Evolutionary conservation across 1,140 invertebrate species (phyloP), one percentile per base, ranked within the genome.

Genomic region (Drosophila sucinea): DNA sequence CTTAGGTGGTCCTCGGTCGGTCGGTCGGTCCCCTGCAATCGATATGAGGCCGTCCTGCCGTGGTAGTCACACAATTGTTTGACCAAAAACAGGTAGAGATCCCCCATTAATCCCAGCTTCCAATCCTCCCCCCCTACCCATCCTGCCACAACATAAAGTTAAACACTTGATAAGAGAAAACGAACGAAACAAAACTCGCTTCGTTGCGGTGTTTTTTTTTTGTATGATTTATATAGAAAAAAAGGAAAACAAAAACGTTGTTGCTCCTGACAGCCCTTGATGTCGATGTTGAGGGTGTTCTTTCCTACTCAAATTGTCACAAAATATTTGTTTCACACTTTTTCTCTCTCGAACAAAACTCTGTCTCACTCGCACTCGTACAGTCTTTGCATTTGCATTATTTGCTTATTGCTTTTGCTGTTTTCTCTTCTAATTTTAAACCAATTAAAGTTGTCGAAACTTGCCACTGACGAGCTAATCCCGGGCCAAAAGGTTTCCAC

Each of bases 381-480:
- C 55, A 17, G 25, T 27, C 23, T 32, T 23, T 67, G 27, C 62
- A 66, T 82, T 82, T 78, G 58, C 71, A 79, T 86, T 86, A 79
- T 86, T 86, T 81, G 66, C 67, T 86, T 85, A 76, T 73, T 32
- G 79, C 17, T 23, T 47, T 23, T 40, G 51, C 25, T 0, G 55
- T 62, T 66, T 33, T 55, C 47, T 73, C 73, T 77, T 87, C 65
- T 83, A 87, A 87, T 87, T 87, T 87, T 83, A 87, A 87, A 83
- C 76, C 76, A 83, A 87, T 87, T 87, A 83, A 87, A 87, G 84
- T 87, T 83, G 77, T 77, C 72, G 57, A 83, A 87, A 87, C 72
- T 83, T 83, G 71, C 72, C 70, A 67, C 57, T 79, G 79, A 82
- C 57, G 67, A 83, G 70, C 83, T 86, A 86, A 87, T 86, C 69